Evolutionary conservation across 1,140 invertebrate species (phyloP).

Genomic region (Schlechtendalia chinensis): DNA sequence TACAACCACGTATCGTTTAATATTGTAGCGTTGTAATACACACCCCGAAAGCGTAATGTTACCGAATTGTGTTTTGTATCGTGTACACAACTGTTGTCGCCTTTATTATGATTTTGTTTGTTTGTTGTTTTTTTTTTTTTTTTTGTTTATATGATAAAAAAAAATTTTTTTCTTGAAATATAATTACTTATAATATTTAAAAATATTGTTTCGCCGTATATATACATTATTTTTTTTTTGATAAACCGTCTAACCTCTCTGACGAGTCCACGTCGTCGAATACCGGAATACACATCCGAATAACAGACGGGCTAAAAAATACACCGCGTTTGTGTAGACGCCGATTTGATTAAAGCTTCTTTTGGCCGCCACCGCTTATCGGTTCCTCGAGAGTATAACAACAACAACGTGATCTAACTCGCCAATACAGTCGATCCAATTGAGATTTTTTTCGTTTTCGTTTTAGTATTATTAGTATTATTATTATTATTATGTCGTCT

Average conservation of each 20-base stretch:
- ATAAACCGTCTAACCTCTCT: no score
- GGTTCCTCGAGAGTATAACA: background rate
- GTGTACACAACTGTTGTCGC: conserved; percentile 46
- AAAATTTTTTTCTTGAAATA: conserved; percentile 38
- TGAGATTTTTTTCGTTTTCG: background rate
- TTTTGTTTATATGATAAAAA: conserved; percentile 36
- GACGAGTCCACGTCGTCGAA: no score
- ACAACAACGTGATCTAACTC: conserved; percentile 30
- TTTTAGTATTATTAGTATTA: background rate
- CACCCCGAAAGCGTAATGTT: conserved; percentile 38
- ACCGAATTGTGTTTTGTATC: conserved; percentile 48
- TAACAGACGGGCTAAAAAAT: background rate
- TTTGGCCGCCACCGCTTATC: conserved; percentile 5
- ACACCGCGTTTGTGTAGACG: background rate
- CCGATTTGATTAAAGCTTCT: conserved; percentile 31
- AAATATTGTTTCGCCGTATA: conserved; percentile 33
- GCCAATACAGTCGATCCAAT: conserved; percentile 5
- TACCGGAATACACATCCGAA: no score
- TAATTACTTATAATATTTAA: conserved; percentile 45
- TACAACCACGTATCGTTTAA: background rate
- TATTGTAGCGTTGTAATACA: conserved; percentile 43
- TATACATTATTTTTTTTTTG: no score
- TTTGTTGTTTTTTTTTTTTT: conserved; percentile 40
- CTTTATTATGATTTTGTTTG: conserved; percentile 49
- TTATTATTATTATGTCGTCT: conserved; percentile 13